Evolutionary conservation across 2,888 invertebrate species (phyloP).

Genomic region (Microplitis deprimator): DNA sequence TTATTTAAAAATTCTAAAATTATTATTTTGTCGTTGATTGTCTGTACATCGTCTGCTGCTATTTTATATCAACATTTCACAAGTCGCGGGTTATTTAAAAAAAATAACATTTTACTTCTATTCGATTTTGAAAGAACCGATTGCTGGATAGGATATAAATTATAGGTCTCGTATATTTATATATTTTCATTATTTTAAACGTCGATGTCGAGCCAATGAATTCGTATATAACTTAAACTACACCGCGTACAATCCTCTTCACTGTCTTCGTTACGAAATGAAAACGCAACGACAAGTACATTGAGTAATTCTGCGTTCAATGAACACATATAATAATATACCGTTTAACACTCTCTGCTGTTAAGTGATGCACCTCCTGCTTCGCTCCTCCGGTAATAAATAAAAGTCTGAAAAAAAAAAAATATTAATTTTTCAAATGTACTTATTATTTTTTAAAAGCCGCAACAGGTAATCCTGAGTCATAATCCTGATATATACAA

Average conservation of each 20-base stretch:
- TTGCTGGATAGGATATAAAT: conserved; percentile 6
- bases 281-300: conserved; percentile 12
- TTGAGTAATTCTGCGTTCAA: conserved; percentile 19
- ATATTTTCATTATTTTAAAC: conserved; percentile 1
- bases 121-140: neutral
- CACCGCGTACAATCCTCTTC: neutral
- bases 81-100: neutral
- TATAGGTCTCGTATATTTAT: neutral
- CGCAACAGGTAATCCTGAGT: neutral
- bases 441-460: neutral
- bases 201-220: neutral
- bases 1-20: neutral
- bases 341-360: conserved; percentile 12
- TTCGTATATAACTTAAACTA: neutral
- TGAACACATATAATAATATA: conserved; percentile 13
- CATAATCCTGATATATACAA: neutral
- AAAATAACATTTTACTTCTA: neutral
- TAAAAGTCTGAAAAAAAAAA: neutral
- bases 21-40: neutral
- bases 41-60: neutral
- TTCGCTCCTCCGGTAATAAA: neutral
- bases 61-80: neutral
- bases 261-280: neutral
- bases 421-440: too few species aligned
- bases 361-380: neutral